A percentile compares a stretch with the other conserved stretches of the same genome.
Conservation (phyloP, 2,888 invertebrate genomes). For the Leucophenga montana region DNA sequence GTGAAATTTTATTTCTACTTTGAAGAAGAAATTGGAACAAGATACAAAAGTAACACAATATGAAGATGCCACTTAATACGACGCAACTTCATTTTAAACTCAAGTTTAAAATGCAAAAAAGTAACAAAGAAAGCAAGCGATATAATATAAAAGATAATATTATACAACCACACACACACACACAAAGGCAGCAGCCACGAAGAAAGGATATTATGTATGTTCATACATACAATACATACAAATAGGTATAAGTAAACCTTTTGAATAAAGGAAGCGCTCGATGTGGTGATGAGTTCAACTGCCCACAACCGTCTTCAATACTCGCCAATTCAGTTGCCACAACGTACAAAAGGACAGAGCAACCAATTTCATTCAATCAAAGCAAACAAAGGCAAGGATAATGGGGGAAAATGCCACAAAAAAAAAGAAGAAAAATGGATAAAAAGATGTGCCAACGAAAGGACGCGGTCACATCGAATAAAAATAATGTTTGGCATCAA, state of each 20-base stretch:
- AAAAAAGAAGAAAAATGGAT: slow-evolving; percentile 32
- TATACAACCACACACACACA: slow-evolving; percentile 43
- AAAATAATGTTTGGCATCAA: slow-evolving; percentile 19
- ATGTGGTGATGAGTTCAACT: neutral
- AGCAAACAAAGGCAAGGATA: slow-evolving; percentile 41
- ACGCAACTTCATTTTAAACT: slow-evolving; percentile 60
- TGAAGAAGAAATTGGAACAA: neutral
- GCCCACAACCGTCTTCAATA: neutral
- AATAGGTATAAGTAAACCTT: slow-evolving; percentile 2
- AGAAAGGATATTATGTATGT: neutral
- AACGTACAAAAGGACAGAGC: slow-evolving; percentile 30
- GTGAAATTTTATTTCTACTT: too few relatives aligned
- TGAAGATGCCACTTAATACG: slow-evolving; percentile 22
- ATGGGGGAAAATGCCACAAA: slow-evolving; percentile 29
- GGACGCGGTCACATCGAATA: slow-evolving; percentile 16
- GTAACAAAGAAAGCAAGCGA: slow-evolving; percentile 50
- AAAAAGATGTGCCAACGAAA: slow-evolving; percentile 21
- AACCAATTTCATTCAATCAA: slow-evolving; percentile 39
- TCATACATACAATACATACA: too few relatives aligned
- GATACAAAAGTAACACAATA: neutral
- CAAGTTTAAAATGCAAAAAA: slow-evolving; percentile 29
- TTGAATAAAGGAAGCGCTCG: neutral
- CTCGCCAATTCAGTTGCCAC: too few relatives aligned
- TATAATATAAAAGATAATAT: slow-evolving; percentile 64
- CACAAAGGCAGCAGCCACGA: slow-evolving; percentile 2